Base-by-base conservation (phyloP, 2,797 vertebrate genomes). In the Enteromius fasciolatus region DNA sequence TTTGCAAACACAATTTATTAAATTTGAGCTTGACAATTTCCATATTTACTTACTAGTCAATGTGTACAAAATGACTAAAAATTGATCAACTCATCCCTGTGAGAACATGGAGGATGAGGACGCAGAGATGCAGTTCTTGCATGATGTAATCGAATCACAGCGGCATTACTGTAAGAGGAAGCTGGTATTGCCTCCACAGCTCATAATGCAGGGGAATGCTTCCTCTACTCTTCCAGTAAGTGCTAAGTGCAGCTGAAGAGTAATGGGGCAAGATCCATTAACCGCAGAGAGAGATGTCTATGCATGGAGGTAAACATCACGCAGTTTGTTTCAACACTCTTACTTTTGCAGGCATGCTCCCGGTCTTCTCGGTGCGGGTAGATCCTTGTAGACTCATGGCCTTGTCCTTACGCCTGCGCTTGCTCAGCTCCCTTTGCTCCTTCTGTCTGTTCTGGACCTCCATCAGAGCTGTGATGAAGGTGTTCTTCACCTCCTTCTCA, bases 401-500 rank as follows among this genome's bases (percentile, higher is more conserved):
- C 89, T 97, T 98, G 90, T 97, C 96, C 88, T 94, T 94, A 89
- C 96, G 94, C 20, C 95, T 90, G 84, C 95, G 95, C 66, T 96
- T 97, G 94, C 95, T 94, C 88, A 94, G 90, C 52, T 97, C 97
- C 6, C 96, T 93, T 73, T 97, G 96, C 89, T 98, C 97, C 91
- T 95, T 97, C 93, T 98, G 96, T 89, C 96, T 93, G 94, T 97
- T 98, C 93, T 98, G 97, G 73, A 98, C 97, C 89, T 98, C 97
- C 70, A 98, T 96, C 69, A 98, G 95, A 74, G 94, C 95, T 0
- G 96, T 96, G 91, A 98, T 98, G 92, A 98, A 98, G 4, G 96
- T 96, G 91, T 98, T 98, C 92, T 98, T 98, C 92, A 98, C 96
- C 87, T 98, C 97, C 84, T 98, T 98, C 92, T 98, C 97, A 36